Evolutionary conservation across 1,140 invertebrate species (phyloP).

Genomic region (Trichogramma pretiosum): DNA sequence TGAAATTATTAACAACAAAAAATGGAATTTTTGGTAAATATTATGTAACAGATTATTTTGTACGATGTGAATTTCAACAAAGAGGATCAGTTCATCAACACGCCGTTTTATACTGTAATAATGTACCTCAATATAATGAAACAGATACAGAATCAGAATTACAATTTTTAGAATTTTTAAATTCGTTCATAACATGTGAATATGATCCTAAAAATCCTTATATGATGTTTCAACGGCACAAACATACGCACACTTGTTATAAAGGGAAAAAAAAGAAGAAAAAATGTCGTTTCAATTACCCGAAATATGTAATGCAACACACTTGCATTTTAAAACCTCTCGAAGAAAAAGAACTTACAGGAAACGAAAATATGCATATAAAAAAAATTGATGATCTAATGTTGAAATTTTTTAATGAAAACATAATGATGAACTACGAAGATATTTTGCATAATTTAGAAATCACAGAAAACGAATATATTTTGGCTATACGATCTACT

Average conservation of each 20-base stretch:
- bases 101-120: slow-evolving; percentile 4
- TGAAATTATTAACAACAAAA: slow-evolving; percentile 4
- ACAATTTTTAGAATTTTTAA: not conserved
- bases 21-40: slow-evolving; percentile 10
- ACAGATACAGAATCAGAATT: not conserved
- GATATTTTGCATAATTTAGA: too few relatives aligned
- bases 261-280: slow-evolving; percentile 11
- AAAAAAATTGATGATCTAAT: too few relatives aligned
- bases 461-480: too few relatives aligned
- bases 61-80: slow-evolving; percentile 15
- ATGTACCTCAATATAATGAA: slow-evolving; percentile 6
- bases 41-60: slow-evolving; percentile 12
- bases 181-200: slow-evolving; percentile 7
- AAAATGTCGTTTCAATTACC: slow-evolving; percentile 6
- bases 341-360: too few relatives aligned
- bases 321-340: not conserved
- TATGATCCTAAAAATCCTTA: slow-evolving; percentile 6
- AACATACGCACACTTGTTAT: too few relatives aligned
- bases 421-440: too few relatives aligned
- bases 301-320: too few relatives aligned
- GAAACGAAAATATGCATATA: too few relatives aligned
- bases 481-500: too few relatives aligned
- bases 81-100: slow-evolving; percentile 10
- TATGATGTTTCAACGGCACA: slow-evolving; percentile 1
- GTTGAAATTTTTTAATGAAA: too few relatives aligned